phyloP scores from a whole-genome alignment of 1,140 invertebrate species.

The Procambarus virginalis region DNA sequence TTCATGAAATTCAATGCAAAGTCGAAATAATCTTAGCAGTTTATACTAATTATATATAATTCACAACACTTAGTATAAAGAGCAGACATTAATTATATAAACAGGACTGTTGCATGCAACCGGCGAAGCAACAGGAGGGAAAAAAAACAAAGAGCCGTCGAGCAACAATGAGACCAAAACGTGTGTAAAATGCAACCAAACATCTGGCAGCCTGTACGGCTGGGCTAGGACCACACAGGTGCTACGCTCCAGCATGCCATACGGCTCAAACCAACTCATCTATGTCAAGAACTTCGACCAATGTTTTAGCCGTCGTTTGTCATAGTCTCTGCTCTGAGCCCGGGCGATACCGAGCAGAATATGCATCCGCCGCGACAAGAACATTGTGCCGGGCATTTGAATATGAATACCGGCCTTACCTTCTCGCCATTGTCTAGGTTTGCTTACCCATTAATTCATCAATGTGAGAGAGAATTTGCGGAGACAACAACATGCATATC shows the following conservation, averaged over 20 bases:
- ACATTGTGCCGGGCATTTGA: background rate
- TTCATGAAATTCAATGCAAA: background rate
- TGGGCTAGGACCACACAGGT: background rate
- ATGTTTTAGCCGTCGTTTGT: constrained; percentile 1
- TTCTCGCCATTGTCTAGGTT: background rate
- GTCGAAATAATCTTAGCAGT: background rate
- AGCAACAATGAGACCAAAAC: constrained; percentile 1
- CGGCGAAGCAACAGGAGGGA: background rate
- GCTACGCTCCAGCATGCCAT: background rate
- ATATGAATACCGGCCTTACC: background rate
- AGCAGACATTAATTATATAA: background rate
- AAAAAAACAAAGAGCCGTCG: background rate
- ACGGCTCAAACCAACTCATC: background rate
- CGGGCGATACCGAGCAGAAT: background rate
- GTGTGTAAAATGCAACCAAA: constrained; percentile 8
- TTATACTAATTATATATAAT: background rate
- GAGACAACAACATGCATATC: constrained; percentile 48
- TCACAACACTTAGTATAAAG: background rate
- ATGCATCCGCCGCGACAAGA: background rate
- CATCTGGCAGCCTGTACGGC: background rate
- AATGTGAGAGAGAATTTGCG: constrained; percentile 33
- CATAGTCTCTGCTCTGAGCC: background rate
- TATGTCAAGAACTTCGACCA: constrained; percentile 3
- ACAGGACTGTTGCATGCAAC: background rate
- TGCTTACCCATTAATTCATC: constrained; percentile 22